phyloP scores from a whole-genome alignment of 2,113 vertebrate species.

The Stegostoma tigrinum region DNA sequence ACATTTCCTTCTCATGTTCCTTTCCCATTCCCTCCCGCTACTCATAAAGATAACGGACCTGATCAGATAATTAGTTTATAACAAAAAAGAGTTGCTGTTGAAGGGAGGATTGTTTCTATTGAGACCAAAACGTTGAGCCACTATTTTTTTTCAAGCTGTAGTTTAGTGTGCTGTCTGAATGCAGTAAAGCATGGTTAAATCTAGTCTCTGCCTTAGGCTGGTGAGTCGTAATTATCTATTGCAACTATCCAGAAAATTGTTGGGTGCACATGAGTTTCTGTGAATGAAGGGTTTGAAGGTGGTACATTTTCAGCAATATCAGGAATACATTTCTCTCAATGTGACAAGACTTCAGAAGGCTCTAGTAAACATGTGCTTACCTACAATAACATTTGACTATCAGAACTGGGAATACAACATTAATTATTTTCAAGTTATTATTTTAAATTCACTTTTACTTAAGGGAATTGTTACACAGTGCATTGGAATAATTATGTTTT shows the following conservation, averaged over 20 bases:
- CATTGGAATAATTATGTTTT: neutral
- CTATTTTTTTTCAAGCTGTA: neutral
- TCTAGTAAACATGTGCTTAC: neutral
- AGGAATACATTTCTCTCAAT: neutral
- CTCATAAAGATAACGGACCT: neutral
- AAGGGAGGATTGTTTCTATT: neutral
- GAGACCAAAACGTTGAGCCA: neutral
- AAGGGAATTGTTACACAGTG: neutral
- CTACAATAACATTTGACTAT: neutral
- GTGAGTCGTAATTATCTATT: constrained; percentile 33
- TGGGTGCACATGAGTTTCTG: neutral
- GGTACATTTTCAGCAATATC: neutral
- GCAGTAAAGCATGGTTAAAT: neutral
- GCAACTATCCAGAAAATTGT: constrained; percentile 38
- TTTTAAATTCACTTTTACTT: constrained; percentile 17
- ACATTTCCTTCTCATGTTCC: neutral
- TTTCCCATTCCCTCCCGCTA: neutral
- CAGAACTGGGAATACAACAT: neutral
- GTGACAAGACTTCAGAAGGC: neutral
- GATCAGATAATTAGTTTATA: neutral
- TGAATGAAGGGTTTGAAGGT: neutral
- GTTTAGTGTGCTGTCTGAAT: neutral
- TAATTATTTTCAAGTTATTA: constrained; percentile 27
- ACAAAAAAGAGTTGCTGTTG: neutral
- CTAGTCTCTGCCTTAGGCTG: constrained; percentile 36